phyloP scores from a whole-genome alignment of 2,797 vertebrate species.

The Xiphophorus birchmanni region DNA sequence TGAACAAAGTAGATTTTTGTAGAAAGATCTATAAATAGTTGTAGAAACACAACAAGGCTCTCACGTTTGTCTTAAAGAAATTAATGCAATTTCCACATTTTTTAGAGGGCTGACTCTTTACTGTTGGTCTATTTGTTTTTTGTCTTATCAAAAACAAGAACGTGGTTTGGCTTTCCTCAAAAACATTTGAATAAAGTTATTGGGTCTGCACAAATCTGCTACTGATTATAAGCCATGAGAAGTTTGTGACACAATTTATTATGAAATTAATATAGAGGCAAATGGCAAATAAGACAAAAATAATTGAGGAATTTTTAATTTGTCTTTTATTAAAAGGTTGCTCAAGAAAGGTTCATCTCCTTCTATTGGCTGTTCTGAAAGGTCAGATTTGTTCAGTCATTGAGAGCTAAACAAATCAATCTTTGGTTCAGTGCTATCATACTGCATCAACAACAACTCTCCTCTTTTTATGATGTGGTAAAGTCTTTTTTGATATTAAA shows the following conservation, averaged over 20 bases:
- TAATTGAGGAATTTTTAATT: neutral
- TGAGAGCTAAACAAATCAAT: neutral
- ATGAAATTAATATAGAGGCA: neutral
- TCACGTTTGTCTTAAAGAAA: neutral
- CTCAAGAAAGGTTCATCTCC: neutral
- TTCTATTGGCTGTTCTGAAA: neutral
- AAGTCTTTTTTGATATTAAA: neutral
- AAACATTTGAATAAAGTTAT: neutral
- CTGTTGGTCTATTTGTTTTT: neutral
- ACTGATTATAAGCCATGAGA: neutral
- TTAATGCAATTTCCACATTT: neutral
- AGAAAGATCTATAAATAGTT: neutral
- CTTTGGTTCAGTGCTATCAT: neutral
- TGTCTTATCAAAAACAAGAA: neutral
- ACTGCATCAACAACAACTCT: neutral
- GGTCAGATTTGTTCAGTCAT: neutral
- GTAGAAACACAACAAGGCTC: neutral
- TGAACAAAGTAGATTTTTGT: neutral
- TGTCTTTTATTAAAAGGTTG: neutral
- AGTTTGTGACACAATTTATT: neutral
- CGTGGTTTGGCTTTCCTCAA: neutral
- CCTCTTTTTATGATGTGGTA: neutral
- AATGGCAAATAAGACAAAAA: neutral
- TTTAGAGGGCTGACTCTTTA: neutral
- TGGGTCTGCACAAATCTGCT: neutral